Evolutionary conservation across 1,140 invertebrate genomes (phyloP), one percentile per base, ranked within the genome.

Genomic region (Nylanderia fulva): DNA sequence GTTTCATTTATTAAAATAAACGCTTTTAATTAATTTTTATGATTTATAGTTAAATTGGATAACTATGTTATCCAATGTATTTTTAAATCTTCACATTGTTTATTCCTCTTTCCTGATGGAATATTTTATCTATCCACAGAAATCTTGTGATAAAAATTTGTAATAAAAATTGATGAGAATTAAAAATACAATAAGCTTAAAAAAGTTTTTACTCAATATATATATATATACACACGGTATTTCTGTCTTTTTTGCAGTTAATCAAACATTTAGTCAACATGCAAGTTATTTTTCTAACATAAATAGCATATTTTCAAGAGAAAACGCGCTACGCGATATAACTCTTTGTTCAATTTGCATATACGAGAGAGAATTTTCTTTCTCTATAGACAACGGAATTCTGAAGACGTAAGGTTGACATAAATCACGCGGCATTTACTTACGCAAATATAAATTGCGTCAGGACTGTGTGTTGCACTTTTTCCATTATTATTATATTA

Each of bases 391-490:
- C 18, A 56, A 54, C n/a, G 60, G 60, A 79, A 52, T 68, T 24
- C 27, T 13, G 48, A 27, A 45, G 39, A n/a, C 13, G 13, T 7
- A 52, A 21, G 27, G 52, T 33, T 75, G 85, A 85, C 69, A 58
- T 24, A 60, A 24, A 71, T 87, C 69, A 45, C 18, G 27, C 58
- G 80, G 69, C 86, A 89, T 89, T 84, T 86, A 24, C 45, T 84
- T 85, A 56, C 48, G 83, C 60, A 91, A 91, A 91, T 45, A 88
- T 7, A n/a, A 21, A 69, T 89, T 89, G 77, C 88, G 36, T 88
- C 86, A 88, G 29, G 5, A 42, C n/a, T n/a, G n/a, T n/a, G 7
- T 29, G 72, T 48, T 61, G 60, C 52, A 36, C 66, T 63, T 54
- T 63, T 83, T 88, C 77, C 75, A 88, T 80, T 75, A 42, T 80